Percentiles rank a stretch among this genome's conserved stretches.
Conservation (phyloP, 1,140 invertebrate species). For the honey bee (Apis mellifera) region DNA sequence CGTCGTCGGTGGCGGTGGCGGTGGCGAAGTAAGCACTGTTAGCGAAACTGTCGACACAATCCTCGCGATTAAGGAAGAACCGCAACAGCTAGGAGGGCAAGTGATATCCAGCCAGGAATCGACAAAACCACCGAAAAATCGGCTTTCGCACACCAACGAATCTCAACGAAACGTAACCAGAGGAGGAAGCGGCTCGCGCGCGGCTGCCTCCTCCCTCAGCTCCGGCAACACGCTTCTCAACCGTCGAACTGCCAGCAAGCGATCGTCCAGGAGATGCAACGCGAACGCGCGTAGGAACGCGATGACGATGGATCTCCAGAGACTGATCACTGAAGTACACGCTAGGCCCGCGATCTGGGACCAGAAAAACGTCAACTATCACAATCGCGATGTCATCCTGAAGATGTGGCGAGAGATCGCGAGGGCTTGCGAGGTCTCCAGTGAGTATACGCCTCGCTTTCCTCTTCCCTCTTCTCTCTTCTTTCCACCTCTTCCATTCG, state of each 20-base stretch:
- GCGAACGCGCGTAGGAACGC: constrained; percentile 61
- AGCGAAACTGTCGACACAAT: constrained; percentile 16
- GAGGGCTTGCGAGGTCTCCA: constrained; percentile 69
- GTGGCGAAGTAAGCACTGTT: neutral
- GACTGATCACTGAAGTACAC: constrained; percentile 69
- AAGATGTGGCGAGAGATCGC: constrained; percentile 73
- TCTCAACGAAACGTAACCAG: constrained; percentile 51
- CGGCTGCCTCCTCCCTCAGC: constrained; percentile 60
- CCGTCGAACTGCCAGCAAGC: constrained; percentile 53
- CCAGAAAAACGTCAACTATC: constrained; percentile 72
- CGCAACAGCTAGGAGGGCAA: neutral
- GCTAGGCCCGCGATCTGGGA: constrained; percentile 73
- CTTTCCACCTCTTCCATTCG: constrained; percentile 1
- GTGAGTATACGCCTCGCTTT: constrained; percentile 63
- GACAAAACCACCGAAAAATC: constrained; percentile 36
- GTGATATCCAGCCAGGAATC: constrained; percentile 18
- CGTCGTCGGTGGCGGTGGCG: constrained; percentile 35
- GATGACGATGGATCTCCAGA: constrained; percentile 70
- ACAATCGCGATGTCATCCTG: constrained; percentile 71
- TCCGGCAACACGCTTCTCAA: constrained; percentile 62
- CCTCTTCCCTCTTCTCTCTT: neutral
- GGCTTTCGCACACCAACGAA: constrained; percentile 39
- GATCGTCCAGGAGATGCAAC: constrained; percentile 66
- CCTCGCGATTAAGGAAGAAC: constrained; percentile 17
- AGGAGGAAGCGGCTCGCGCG: constrained; percentile 62